Evolutionary conservation across 2,797 vertebrate species (phyloP).

Genomic region (Steatocranus sp.): DNA sequence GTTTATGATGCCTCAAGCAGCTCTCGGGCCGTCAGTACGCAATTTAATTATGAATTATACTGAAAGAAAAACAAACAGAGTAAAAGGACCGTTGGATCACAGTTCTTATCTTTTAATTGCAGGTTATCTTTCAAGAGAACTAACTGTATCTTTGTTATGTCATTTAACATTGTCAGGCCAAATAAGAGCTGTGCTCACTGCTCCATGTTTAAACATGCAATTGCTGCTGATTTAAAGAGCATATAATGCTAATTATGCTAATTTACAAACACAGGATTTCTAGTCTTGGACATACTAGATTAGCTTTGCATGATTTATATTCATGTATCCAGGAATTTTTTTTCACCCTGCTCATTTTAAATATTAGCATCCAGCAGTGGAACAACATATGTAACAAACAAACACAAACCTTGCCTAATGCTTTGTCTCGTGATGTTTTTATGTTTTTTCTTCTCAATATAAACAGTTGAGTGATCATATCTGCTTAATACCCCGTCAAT

Average conservation of each 20-base stretch:
- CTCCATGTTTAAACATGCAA: background rate
- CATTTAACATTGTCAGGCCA: background rate
- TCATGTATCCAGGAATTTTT: background rate
- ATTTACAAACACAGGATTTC: background rate
- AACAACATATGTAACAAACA: background rate
- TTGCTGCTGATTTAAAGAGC: background rate
- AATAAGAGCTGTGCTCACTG: background rate
- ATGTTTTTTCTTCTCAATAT: background rate
- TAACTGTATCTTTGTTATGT: background rate
- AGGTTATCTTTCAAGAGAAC: background rate
- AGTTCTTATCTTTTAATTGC: background rate
- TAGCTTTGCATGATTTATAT: background rate
- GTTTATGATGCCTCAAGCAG: background rate
- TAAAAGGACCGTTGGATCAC: background rate
- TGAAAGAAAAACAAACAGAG: background rate
- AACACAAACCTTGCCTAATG: background rate
- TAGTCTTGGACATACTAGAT: background rate
- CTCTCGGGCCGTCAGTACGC: background rate
- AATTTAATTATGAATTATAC: slow-evolving; percentile 8
- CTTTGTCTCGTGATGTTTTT: background rate
- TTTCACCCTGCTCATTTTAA: background rate
- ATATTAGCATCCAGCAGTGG: background rate
- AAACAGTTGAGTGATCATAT: background rate
- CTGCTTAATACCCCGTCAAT: background rate
- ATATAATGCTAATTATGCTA: background rate